Percentiles rank a stretch among this genome's conserved stretches.
These are phyloP conservation scores for Calosoma granatense DNA, from an alignment of 1,140 invertebrate species.

Conservation along the genomic window DNA sequence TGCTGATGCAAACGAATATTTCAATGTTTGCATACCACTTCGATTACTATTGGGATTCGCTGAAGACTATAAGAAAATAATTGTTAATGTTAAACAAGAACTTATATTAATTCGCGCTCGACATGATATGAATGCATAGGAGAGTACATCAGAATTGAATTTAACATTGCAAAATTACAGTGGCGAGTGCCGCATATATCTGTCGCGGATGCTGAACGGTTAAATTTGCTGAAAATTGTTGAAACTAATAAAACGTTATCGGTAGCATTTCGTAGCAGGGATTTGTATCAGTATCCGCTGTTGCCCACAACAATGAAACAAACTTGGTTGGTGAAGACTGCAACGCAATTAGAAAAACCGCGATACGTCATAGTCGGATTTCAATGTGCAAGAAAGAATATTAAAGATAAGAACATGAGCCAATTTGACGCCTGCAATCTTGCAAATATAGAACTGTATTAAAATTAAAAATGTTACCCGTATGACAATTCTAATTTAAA, in stretches of 20 bases:
- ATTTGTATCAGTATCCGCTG: slow-evolving; percentile 31
- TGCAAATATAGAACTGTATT: slow-evolving; percentile 22
- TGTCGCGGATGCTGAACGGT: too few relatives aligned
- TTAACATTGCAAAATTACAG: slow-evolving; percentile 13
- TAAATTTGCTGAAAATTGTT: slow-evolving; percentile 15
- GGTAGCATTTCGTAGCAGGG: slow-evolving; percentile 30
- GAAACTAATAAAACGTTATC: slow-evolving; percentile 18
- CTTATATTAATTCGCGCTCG: slow-evolving; percentile 32
- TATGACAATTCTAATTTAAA: slow-evolving; percentile 25
- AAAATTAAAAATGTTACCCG: slow-evolving; percentile 25
- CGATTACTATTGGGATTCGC: slow-evolving; percentile 33
- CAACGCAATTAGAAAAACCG: slow-evolving; percentile 25
- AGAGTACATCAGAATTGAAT: background rate
- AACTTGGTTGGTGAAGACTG: slow-evolving; percentile 27
- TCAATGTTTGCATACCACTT: slow-evolving; percentile 32
- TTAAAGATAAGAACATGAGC: slow-evolving; percentile 14
- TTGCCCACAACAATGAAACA: slow-evolving; percentile 25
- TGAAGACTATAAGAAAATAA: slow-evolving; percentile 37
- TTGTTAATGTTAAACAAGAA: slow-evolving; percentile 37
- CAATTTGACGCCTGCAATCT: slow-evolving; percentile 24
- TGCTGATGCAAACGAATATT: slow-evolving; percentile 20
- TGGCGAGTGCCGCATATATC: too few relatives aligned
- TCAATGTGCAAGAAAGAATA: slow-evolving; percentile 15
- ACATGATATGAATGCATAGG: slow-evolving; percentile 21
- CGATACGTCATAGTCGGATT: slow-evolving; percentile 20